Percentiles rank a stretch among this genome's conserved stretches.
Evolutionary conservation across 2,113 vertebrate genomes (phyloP).

Genomic region (Solea senegalensis): DNA sequence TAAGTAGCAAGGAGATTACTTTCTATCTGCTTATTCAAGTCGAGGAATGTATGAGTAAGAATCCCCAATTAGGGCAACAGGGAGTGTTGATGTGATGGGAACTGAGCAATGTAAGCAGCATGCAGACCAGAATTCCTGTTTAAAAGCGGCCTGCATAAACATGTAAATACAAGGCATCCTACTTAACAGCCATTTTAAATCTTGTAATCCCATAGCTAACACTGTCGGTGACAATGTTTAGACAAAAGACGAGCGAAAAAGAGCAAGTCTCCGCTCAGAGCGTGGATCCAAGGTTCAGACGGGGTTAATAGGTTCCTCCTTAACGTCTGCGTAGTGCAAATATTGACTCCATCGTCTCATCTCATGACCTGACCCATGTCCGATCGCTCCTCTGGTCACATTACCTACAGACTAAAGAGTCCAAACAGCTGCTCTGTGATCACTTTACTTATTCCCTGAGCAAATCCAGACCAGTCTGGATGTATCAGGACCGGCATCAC

Average conservation of each 20-base stretch:
- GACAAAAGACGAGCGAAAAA: constrained; percentile 18
- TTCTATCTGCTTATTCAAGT: constrained; percentile 17
- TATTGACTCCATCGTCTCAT: constrained; percentile 65
- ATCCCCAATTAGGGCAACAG: constrained; percentile 5
- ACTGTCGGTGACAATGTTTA: constrained; percentile 34
- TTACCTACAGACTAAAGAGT: constrained; percentile 19
- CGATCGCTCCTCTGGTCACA: constrained; percentile 38
- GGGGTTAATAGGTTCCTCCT: constrained; percentile 59
- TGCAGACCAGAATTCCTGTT: constrained; percentile 36
- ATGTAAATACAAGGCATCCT: constrained; percentile 33
- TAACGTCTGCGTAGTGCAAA: constrained; percentile 65
- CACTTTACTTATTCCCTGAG: constrained; percentile 18
- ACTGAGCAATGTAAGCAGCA: constrained; percentile 48
- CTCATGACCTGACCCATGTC: constrained; percentile 43
- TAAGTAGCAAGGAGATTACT: neutral
- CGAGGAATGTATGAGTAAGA: constrained; percentile 10
- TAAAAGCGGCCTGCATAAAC: constrained; percentile 43
- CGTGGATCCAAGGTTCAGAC: constrained; percentile 22
- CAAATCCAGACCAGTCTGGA: constrained; percentile 36
- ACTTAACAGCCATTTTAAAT: constrained; percentile 44
- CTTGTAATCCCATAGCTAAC: constrained; percentile 47
- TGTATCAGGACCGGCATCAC: constrained; percentile 19
- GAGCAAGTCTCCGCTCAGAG: neutral
- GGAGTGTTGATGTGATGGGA: constrained; percentile 48
- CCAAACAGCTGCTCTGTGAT: constrained; percentile 47